Base-by-base conservation (phyloP, 2,888 invertebrate species). In the Drepana falcataria region DNA sequence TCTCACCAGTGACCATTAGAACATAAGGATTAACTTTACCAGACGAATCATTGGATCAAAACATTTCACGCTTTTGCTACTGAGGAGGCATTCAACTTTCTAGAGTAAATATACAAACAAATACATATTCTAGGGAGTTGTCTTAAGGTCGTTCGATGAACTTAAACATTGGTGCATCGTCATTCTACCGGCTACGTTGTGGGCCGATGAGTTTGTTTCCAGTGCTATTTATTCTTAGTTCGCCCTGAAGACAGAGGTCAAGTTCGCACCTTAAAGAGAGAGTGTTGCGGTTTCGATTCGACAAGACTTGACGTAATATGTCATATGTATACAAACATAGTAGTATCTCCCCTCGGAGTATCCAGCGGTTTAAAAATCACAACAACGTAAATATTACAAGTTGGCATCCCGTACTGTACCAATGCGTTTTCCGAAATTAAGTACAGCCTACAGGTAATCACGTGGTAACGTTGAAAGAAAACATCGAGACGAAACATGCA, bases 91-190 rank as follows among this genome's bases (percentile, higher is more conserved):
- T 44, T 44, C 9, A 44, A 44, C 44, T 44, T 44, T 44, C 6
- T 9, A 44, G 9, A 9, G 7, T 9, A 9, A 7, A 9, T 6
- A 1, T 3, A 9, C 9, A 44, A 44, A 44, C 44, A 44, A 44
- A 44, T 44, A 44, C 21, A 44, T 44, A 9, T 44, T 9, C 44
- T 9, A 44, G 9, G 44, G 9, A 63, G 58, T 59, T 60, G 64
- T 68, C 68, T 65, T 68, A 48, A 47, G 48, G 51, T 9, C 51
- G 70, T 55, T 54, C 66, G 54, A 58, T 69, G 68, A 68, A 68
- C 70, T 63, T 60, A n/a, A 56, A 58, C 54, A 49, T 56, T 58
- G 52, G 60, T 49, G 53, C 51, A 65, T 58, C 61, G 63, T 65
- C 68, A 67, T 57, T 21, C 21, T 21, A 21, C 21, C 21, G 58